These are phyloP conservation scores for Gallinago jamesoni DNA, from an alignment of 2,113 vertebrate genomes.

Conservation along the genomic window DNA sequence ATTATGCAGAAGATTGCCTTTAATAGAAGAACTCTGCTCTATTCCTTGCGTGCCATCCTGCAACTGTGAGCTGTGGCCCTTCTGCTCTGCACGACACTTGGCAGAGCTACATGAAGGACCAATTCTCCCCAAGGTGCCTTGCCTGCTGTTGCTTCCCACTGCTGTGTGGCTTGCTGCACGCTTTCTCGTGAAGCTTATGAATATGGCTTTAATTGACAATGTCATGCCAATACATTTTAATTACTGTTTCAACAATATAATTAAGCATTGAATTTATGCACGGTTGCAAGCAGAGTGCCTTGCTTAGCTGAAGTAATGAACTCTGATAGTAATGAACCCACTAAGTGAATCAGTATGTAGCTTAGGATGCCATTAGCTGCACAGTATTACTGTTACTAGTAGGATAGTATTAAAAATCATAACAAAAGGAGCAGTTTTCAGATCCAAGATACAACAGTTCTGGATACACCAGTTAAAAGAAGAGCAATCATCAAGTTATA, in stretches of 20 bases:
- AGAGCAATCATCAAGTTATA: background rate
- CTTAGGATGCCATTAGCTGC: slow-evolving; percentile 46
- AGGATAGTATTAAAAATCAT: background rate
- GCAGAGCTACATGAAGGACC: background rate
- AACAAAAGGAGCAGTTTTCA: background rate
- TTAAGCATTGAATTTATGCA: slow-evolving; percentile 68
- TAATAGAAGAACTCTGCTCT: background rate
- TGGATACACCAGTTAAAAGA: background rate
- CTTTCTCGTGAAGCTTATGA: slow-evolving; percentile 20
- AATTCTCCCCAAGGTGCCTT: background rate
- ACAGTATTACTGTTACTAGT: background rate
- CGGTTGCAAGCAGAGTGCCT: slow-evolving; percentile 37
- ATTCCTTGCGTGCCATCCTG: background rate
- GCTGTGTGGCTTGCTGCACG: background rate
- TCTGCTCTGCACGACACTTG: background rate
- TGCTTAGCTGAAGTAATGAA: slow-evolving; percentile 63
- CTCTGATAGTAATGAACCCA: slow-evolving; percentile 61
- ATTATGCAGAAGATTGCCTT: background rate
- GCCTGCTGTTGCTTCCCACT: background rate
- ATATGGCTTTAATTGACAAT: slow-evolving; percentile 65
- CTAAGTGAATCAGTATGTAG: slow-evolving; percentile 64
- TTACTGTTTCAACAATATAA: slow-evolving; percentile 70
- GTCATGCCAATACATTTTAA: slow-evolving; percentile 69
- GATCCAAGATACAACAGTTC: background rate
- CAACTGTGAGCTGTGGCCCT: background rate